Evolutionary conservation across 2,113 vertebrate species (phyloP).

Genomic region (Equus quagga): DNA sequence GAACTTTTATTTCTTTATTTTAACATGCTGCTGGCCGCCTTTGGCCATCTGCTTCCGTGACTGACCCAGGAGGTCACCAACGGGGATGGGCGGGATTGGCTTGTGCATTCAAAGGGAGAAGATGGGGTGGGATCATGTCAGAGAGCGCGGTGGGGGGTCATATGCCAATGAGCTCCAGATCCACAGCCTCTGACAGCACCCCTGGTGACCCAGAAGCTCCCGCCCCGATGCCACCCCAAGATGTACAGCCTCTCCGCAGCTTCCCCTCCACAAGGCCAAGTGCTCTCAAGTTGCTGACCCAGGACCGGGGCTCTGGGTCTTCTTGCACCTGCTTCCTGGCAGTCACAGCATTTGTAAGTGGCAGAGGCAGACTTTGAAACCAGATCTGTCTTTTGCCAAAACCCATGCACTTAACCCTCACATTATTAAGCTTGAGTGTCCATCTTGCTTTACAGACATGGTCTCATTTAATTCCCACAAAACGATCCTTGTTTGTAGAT

Average conservation of each 20-base stretch:
- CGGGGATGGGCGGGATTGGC: neutral
- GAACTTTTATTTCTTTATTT: neutral
- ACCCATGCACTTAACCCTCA: neutral
- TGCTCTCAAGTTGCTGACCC: fast-evolving
- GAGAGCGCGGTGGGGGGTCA: neutral
- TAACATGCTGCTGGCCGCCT: neutral
- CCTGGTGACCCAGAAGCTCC: neutral
- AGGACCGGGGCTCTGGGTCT: neutral
- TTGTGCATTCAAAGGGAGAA: neutral
- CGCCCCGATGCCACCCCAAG: fast-evolving
- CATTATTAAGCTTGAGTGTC: neutral
- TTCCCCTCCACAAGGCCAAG: neutral
- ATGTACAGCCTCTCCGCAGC: neutral
- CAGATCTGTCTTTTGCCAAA: neutral
- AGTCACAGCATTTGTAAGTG: neutral
- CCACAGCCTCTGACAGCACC: neutral
- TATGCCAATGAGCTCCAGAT: fast-evolving
- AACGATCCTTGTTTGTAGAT: neutral
- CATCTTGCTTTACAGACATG: neutral
- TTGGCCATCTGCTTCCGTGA: neutral
- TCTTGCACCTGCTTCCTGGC: neutral
- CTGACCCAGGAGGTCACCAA: too few species aligned
- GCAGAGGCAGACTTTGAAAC: neutral
- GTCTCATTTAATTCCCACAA: neutral
- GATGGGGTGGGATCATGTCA: neutral